Conservation (phyloP, 2,888 invertebrate species). For the Ommatoiulus sabulosus region DNA sequence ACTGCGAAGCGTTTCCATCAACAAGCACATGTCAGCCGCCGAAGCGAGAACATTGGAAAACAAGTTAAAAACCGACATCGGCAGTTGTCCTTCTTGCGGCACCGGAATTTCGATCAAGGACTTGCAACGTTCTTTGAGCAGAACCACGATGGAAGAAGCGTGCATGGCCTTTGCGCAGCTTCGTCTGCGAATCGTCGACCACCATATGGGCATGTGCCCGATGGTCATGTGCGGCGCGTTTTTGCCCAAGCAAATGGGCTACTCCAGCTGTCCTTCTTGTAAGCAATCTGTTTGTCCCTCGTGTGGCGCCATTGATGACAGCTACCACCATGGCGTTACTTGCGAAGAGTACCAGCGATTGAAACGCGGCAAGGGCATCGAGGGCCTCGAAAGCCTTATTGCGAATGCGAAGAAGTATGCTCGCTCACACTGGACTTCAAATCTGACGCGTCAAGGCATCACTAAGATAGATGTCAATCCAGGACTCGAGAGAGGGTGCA, state of each 20-base stretch:
- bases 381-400: not conserved
- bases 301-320: not conserved
- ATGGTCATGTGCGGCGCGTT: not conserved
- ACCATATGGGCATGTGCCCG: not conserved
- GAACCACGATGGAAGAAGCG: not conserved
- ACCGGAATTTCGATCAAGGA: not conserved
- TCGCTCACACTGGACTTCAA: not conserved
- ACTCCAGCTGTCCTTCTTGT: not conserved
- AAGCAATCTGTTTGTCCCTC: not conserved
- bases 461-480: not conserved
- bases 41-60: not conserved
- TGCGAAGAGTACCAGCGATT: not conserved
- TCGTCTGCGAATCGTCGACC: not conserved
- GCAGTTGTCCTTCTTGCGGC: not conserved
- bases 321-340: not conserved
- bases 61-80: not conserved
- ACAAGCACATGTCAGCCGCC: not conserved
- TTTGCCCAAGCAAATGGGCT: not conserved
- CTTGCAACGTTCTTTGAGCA: not conserved
- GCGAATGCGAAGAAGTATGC: not conserved
- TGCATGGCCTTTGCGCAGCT: not conserved
- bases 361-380: not conserved
- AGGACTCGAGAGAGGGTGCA: not conserved
- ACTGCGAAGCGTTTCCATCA: not conserved
- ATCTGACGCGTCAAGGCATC: not conserved